phyloP scores from a whole-genome alignment of 2,797 vertebrate genomes.

The Sebastes matsubarae region DNA sequence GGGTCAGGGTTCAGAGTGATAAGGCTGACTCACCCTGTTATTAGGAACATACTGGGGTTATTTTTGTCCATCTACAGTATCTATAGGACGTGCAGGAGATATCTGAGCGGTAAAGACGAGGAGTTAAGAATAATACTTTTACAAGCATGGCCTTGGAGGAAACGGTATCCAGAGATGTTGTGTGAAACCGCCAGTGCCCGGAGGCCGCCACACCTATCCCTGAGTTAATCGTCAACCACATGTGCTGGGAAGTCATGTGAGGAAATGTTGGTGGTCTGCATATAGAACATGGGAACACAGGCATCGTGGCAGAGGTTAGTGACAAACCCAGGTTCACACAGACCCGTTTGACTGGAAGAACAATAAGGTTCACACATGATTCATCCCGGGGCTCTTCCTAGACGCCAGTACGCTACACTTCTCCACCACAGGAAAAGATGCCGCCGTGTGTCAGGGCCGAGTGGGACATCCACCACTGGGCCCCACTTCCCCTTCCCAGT shows the following conservation, averaged over 20 bases:
- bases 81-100: not conserved
- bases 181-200: constrained; percentile 1
- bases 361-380: constrained; percentile 80
- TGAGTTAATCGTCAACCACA: constrained; percentile 55
- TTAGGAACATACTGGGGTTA: not conserved
- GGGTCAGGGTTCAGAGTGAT: constrained; percentile 62
- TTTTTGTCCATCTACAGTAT: not conserved
- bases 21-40: constrained; percentile 23
- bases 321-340: constrained; percentile 55
- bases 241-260: constrained; percentile 52
- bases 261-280: constrained; percentile 50
- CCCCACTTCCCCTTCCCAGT: constrained; percentile 63
- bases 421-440: constrained; percentile 62
- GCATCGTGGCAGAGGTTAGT: constrained; percentile 59
- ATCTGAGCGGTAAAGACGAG: not conserved
- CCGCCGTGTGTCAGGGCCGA: constrained; percentile 36
- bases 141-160: not conserved
- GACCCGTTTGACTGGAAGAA: constrained; percentile 69
- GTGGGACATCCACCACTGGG: constrained; percentile 49
- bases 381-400: constrained; percentile 71
- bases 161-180: not conserved
- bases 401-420: constrained; percentile 57
- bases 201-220: constrained; percentile 39
- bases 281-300: constrained; percentile 74
- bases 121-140: not conserved